These are phyloP conservation scores for Lamprologus lemairii DNA, from an alignment of 2,113 vertebrate genomes.

Conservation along the genomic window DNA sequence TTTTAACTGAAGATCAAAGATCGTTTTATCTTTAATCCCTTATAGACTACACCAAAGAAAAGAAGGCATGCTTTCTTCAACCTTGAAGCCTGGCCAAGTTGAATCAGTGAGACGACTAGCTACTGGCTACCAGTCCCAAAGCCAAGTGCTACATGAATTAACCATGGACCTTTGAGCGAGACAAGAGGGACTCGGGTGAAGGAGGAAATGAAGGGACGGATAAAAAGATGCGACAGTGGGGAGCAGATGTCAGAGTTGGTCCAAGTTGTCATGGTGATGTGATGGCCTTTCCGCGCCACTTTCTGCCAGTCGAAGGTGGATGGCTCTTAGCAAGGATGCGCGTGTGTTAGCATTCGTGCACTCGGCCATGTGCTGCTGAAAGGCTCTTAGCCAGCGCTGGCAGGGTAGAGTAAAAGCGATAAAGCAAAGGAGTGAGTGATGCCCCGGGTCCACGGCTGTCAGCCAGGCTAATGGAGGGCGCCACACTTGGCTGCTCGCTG, in stretches of 20 bases:
- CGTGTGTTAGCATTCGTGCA: neutral
- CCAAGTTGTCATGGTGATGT: neutral
- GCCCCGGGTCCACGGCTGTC: conserved; percentile 41
- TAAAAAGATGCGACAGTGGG: neutral
- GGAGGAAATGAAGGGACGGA: neutral
- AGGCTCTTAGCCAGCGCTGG: neutral
- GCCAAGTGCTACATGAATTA: conserved; percentile 35
- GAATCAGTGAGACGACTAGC: conserved; percentile 2
- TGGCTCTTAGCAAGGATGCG: neutral
- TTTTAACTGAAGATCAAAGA: neutral
- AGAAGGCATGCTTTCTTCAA: neutral
- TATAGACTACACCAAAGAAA: neutral
- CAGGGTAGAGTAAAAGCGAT: neutral
- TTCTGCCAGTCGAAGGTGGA: conserved; percentile 23
- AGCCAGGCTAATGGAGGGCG: conserved; percentile 59
- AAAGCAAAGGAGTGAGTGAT: conserved; percentile 34
- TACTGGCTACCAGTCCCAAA: neutral
- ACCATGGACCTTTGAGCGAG: neutral
- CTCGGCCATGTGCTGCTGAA: neutral
- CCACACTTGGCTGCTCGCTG: conserved; percentile 47
- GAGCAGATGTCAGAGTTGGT: conserved; percentile 4
- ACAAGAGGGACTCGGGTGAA: neutral
- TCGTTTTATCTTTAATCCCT: neutral
- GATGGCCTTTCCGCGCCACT: neutral
- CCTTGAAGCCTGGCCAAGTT: conserved; percentile 30